These are phyloP conservation scores for Carcina quercana DNA, from an alignment of 2,888 invertebrate species.

Conservation along the genomic window DNA sequence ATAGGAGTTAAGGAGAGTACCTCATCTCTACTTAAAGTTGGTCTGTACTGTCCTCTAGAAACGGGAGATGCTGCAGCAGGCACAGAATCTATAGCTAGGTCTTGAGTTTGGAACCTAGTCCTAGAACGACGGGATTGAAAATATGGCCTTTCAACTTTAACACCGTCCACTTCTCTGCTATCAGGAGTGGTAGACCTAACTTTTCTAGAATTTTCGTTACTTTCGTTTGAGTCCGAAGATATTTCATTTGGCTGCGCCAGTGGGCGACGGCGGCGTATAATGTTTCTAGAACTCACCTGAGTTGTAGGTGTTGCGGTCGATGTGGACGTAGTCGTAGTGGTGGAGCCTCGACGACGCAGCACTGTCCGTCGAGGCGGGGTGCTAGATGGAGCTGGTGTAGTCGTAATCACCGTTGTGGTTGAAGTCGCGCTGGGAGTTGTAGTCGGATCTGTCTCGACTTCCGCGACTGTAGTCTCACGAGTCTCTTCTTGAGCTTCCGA, in stretches of 20 bases:
- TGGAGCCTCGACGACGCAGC: slow-evolving; percentile 8
- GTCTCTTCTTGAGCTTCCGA: slow-evolving; percentile 23
- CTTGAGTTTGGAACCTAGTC: slow-evolving; percentile 33
- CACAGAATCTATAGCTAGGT: slow-evolving; percentile 49
- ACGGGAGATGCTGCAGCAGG: slow-evolving; percentile 53
- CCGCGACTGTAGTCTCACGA: slow-evolving; percentile 29
- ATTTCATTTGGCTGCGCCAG: slow-evolving; percentile 55
- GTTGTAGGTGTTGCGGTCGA: slow-evolving; percentile 37
- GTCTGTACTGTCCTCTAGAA: slow-evolving; percentile 46
- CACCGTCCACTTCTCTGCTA: slow-evolving; percentile 49
- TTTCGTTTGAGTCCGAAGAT: slow-evolving; percentile 43
- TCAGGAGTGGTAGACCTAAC: slow-evolving; percentile 67
- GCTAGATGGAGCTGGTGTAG: slow-evolving; percentile 28
- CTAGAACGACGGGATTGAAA: slow-evolving; percentile 27
- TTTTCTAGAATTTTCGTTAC: slow-evolving; percentile 39
- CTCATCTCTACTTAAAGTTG: slow-evolving; percentile 57
- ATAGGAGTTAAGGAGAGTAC: slow-evolving; percentile 69
- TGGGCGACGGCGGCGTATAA: slow-evolving; percentile 56
- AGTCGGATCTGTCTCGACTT: slow-evolving; percentile 33
- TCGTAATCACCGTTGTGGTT: slow-evolving; percentile 29
- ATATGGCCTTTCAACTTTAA: slow-evolving; percentile 23
- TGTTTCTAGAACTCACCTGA: slow-evolving; percentile 75
- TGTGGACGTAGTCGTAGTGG: slow-evolving; percentile 26
- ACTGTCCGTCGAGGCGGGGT: slow-evolving; percentile 34
- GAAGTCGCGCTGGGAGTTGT: slow-evolving; percentile 35